Base-by-base conservation (phyloP, 2,888 invertebrate species). In the Petrolisthes manimaculis region DNA sequence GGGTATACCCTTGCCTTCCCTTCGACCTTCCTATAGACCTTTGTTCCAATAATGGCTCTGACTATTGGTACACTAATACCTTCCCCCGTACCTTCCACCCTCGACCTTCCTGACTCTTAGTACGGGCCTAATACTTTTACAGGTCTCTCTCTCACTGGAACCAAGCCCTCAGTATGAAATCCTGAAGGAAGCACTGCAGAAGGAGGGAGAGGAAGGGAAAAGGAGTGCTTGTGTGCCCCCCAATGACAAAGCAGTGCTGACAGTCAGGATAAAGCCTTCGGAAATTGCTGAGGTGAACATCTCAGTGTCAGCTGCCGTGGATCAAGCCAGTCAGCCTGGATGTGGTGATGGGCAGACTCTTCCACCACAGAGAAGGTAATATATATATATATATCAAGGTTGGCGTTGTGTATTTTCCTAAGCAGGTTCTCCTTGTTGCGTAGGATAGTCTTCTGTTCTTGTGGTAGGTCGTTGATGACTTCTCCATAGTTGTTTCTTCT, bases 251-350 rank as follows among this genome's bases (percentile, higher is more conserved):
- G 80, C 69, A 6, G 84, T 84, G 18, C 80, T 54, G 9, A 88
- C 88, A 21, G 75, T 88, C 6, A 83, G 69, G 61, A 80, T 88
- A 12, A 54, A 61, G 21, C 80, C 84, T 1, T 3, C 14, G 21
- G 83, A 24, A 61, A 79, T 88, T 18, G 80, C 84, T 8, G 88
- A 88, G 0, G 84, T 88, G 53, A 88, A 88, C 71, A 24, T 88
- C 18, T 84, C 88, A 9, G 84, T 88, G 21, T 37, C 88, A 18
- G 88, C 88, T 12, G 69, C 80, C 18, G 84, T 88, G 56, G 88
- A 88, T 18, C 24, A 84, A 18, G 18, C 67, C 12, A 78, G 37
- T 21, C n/a, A 67, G 18, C 67, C 37, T 4, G n/a, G 12, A 0
- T 87, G 86, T 69, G 78, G 78, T 5, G 82, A 14, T 6, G 82